Evolutionary conservation across 2,797 vertebrate species (phyloP).

Genomic region (Stomatorhinus walkeri): DNA sequence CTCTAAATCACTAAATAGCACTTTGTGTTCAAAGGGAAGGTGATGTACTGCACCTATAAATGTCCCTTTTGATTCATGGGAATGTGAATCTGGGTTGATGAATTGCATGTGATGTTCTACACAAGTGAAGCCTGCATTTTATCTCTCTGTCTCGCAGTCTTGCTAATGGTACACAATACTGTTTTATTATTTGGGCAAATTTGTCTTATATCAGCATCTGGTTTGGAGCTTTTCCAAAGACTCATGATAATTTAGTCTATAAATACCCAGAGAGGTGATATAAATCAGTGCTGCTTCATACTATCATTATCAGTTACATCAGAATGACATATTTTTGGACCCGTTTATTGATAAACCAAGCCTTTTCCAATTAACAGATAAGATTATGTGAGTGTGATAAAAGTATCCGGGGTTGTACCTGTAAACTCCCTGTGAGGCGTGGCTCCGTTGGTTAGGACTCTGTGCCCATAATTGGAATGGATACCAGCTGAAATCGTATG

Average conservation of each 20-base stretch:
- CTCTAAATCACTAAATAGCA: neutral
- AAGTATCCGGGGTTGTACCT: neutral
- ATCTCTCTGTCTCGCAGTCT: conserved; percentile 18
- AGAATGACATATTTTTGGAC: conserved; percentile 12
- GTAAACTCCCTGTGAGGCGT: neutral
- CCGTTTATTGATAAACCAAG: neutral
- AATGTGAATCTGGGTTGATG: conserved; percentile 12
- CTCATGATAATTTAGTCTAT: neutral
- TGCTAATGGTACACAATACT: neutral
- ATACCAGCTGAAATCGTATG: neutral
- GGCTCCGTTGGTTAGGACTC: neutral
- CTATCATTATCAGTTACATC: neutral
- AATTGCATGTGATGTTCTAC: conserved; percentile 28
- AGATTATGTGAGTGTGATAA: neutral
- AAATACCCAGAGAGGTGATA: neutral
- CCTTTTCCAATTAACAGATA: neutral
- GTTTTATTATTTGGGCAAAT: neutral
- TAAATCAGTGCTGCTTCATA: neutral
- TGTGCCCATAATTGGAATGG: neutral
- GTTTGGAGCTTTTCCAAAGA: conserved; percentile 13
- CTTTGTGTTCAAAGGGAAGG: conserved; percentile 8
- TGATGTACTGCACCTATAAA: conserved; percentile 2
- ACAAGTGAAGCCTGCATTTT: conserved; percentile 7
- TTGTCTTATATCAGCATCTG: conserved; percentile 21
- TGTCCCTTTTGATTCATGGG: neutral